Conservation (phyloP, 2,888 invertebrate genomes). For the Eristalis intricaria region DNA sequence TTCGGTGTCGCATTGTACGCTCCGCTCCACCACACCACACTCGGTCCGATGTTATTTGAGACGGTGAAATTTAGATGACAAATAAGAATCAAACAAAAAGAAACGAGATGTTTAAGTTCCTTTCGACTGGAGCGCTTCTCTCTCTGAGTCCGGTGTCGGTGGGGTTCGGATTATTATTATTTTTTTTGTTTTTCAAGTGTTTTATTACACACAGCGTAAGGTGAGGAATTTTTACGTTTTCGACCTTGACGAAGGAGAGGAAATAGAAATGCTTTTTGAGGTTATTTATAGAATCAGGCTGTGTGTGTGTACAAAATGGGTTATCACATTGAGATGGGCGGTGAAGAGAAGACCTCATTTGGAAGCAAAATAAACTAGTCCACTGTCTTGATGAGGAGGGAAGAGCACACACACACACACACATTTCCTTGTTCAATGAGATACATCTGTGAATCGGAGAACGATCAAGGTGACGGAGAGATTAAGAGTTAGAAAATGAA, state of each 20-base stretch:
- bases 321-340: background rate
- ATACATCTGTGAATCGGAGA: background rate
- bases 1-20: conserved; percentile 50
- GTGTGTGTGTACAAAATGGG: background rate
- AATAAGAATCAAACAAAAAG: background rate
- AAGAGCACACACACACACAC: too few species aligned
- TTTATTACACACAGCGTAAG: conserved; percentile 20
- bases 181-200: conserved; percentile 1
- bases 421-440: background rate
- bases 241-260: conserved; percentile 34
- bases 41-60: conserved; percentile 21
- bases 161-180: background rate
- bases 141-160: too few species aligned
- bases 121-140: background rate
- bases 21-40: too few species aligned
- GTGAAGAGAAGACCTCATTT: background rate
- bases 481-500: background rate
- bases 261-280: background rate
- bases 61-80: background rate
- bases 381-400: background rate
- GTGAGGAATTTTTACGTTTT: conserved; percentile 40
- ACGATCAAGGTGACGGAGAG: background rate
- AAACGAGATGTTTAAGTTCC: background rate
- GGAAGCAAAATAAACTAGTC: too few species aligned
- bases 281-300: conserved; percentile 14